Evolutionary conservation across 2,888 invertebrate species (phyloP).

Genomic region (Leptodirus hochenwartii): DNA sequence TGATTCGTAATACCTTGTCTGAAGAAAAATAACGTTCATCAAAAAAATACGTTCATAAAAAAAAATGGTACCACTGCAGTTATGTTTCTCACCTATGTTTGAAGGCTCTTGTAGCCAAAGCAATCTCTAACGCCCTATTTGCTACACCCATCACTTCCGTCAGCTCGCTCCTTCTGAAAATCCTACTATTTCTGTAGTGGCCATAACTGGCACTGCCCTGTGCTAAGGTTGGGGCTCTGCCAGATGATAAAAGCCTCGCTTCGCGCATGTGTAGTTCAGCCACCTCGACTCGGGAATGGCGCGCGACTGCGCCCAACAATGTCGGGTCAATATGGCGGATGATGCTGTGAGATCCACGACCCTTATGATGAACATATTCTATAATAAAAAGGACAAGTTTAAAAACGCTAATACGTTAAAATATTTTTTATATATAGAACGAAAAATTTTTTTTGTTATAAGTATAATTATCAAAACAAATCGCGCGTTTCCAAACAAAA

Average conservation of each 20-base stretch:
- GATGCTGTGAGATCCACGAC: background rate
- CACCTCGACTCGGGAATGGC: constrained; percentile 22
- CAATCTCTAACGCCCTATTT: constrained; percentile 31
- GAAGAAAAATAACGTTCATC: constrained; percentile 9
- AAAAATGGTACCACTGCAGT: background rate
- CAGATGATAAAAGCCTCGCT: constrained; percentile 21
- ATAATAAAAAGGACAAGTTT: no score
- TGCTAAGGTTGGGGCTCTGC: constrained; percentile 24
- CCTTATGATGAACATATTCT: background rate
- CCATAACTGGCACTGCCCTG: constrained; percentile 27
- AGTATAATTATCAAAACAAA: no score
- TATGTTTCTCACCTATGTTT: constrained; percentile 25
- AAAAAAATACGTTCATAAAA: constrained; percentile 8
- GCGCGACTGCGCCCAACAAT: constrained; percentile 13
- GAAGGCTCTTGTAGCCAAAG: constrained; percentile 31
- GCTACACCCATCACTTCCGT: constrained; percentile 27
- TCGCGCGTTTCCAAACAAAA: no score
- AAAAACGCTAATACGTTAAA: no score
- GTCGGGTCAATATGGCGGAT: constrained; percentile 8
- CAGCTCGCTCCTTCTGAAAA: constrained; percentile 23
- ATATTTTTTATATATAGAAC: no score
- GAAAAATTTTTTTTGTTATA: no score
- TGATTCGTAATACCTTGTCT: constrained; percentile 28
- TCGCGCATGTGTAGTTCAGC: constrained; percentile 24
- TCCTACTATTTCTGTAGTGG: constrained; percentile 25